These are phyloP conservation scores for Aptenodytes forsteri DNA, from an alignment of 2,113 vertebrate species.

Conservation along the genomic window DNA sequence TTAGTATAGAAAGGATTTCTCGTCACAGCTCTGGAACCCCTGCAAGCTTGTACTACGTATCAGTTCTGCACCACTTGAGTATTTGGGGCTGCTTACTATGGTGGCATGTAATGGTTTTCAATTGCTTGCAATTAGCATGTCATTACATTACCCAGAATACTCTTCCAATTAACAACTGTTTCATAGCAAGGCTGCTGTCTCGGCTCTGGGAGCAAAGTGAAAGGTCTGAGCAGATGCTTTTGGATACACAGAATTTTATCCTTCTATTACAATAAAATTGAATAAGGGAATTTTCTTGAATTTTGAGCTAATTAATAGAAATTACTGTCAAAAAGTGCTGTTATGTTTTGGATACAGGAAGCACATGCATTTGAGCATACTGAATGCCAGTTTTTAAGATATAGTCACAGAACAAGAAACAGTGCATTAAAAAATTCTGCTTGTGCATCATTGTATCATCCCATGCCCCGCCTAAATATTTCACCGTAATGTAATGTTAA, in stretches of 20 bases:
- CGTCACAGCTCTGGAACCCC: background rate
- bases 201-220: background rate
- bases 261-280: background rate
- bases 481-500: background rate
- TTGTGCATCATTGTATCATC: background rate
- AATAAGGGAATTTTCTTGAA: background rate
- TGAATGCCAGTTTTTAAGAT: background rate
- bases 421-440: background rate
- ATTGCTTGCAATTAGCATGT: background rate
- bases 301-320: background rate
- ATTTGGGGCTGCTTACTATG: background rate
- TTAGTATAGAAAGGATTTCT: background rate
- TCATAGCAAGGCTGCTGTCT: background rate
- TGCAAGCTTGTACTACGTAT: background rate
- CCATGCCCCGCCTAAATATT: background rate
- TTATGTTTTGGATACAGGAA: background rate
- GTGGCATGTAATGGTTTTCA: background rate
- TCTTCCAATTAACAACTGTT: background rate
- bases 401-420: background rate
- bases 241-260: background rate
- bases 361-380: background rate
- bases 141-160: background rate
- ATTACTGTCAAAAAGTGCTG: background rate
- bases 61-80: background rate
- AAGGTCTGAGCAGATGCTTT: slow-evolving; percentile 4